Evolutionary conservation across 2,113 vertebrate genomes (phyloP).

Genomic region (Chascanopsetta lugubris): DNA sequence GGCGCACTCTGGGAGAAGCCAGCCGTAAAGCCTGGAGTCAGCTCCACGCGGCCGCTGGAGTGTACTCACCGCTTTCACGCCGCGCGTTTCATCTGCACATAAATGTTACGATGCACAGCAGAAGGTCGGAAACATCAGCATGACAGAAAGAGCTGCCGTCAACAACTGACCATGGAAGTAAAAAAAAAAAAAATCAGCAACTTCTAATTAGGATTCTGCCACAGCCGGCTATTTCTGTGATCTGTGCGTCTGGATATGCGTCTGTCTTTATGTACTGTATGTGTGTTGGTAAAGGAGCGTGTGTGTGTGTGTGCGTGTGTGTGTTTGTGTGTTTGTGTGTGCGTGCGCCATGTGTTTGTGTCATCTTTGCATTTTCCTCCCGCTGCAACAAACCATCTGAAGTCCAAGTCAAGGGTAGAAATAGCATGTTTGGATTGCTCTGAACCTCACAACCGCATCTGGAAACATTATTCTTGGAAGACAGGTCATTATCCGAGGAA

Average conservation of each 20-base stretch:
- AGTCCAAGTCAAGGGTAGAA: conserved; percentile 61
- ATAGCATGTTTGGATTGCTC: conserved; percentile 68
- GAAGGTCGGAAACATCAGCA: neutral
- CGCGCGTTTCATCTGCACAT: conserved; percentile 48
- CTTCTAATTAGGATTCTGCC: conserved; percentile 62
- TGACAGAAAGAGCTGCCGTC: conserved; percentile 20
- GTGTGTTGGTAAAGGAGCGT: neutral
- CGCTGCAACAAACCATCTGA: conserved; percentile 49
- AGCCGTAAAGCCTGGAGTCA: conserved; percentile 13
- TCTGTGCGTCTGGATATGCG: conserved; percentile 28
- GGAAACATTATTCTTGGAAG: conserved; percentile 79
- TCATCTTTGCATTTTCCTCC: conserved; percentile 57
- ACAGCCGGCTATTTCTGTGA: conserved; percentile 66
- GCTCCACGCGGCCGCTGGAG: conserved; percentile 26
- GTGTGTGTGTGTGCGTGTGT: neutral
- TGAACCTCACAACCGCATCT: conserved; percentile 75
- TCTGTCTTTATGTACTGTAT: conserved; percentile 14
- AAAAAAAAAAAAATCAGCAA: conserved; percentile 58
- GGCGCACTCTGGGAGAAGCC: neutral
- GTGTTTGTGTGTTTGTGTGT: conserved; percentile 3
- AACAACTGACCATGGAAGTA: conserved; percentile 20
- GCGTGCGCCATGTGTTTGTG: conserved; percentile 39
- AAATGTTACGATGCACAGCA: neutral
- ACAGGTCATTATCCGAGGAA: conserved; percentile 71
- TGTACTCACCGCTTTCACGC: conserved; percentile 15